These are phyloP conservation scores for Tinea pellionella DNA, from an alignment of 2,888 invertebrate genomes.

Conservation along the genomic window DNA sequence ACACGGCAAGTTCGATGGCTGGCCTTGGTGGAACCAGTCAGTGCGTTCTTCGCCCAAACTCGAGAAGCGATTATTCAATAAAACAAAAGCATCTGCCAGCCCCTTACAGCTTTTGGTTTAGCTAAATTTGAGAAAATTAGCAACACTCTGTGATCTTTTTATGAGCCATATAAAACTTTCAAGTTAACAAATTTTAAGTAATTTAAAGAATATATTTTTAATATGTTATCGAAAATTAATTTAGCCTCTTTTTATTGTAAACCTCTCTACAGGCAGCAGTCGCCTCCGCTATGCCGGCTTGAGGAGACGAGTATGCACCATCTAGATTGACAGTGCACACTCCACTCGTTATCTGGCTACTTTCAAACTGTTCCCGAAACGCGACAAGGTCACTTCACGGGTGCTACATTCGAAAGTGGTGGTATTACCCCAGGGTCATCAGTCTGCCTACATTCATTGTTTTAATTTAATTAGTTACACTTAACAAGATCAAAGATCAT, in stretches of 20 bases:
- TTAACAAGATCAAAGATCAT: background rate
- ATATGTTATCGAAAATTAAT: background rate
- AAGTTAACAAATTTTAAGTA: too few relatives aligned
- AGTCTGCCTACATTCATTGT: too few relatives aligned
- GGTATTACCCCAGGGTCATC: too few relatives aligned
- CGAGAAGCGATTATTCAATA: conserved; percentile 67
- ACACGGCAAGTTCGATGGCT: conserved; percentile 56
- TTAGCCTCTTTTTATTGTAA: background rate
- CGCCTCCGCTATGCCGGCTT: too few relatives aligned
- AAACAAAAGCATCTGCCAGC: conserved; percentile 61
- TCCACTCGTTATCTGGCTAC: too few relatives aligned
- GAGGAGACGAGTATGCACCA: too few relatives aligned
- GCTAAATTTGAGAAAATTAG: conserved; percentile 3
- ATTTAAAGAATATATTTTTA: too few relatives aligned
- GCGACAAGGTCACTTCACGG: too few relatives aligned
- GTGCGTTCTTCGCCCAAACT: conserved; percentile 53
- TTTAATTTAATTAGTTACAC: background rate
- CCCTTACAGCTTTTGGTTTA: conserved; percentile 25
- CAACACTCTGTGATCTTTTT: background rate
- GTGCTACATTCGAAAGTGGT: too few relatives aligned
- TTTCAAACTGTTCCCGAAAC: too few relatives aligned
- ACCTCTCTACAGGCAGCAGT: too few relatives aligned
- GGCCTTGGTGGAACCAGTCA: conserved; percentile 66
- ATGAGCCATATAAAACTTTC: background rate
- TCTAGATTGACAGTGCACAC: too few relatives aligned